A percentile compares a stretch with the other conserved stretches of the same genome.
These are phyloP conservation scores for Drosophila peninsularis DNA, from an alignment of 2,888 invertebrate genomes.

Conservation along the genomic window DNA sequence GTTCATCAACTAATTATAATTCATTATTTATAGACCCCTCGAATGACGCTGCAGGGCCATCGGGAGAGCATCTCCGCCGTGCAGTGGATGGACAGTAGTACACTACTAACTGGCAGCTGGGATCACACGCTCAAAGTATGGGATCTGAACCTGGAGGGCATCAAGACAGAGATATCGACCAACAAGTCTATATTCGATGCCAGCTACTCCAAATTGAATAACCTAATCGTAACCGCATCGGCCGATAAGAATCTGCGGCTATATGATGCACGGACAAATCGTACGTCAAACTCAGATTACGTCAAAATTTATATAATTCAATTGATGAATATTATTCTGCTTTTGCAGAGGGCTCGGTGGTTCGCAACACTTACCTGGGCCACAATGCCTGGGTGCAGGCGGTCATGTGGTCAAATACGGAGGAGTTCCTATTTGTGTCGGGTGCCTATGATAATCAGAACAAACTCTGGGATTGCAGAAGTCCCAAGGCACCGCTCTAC, in stretches of 20 bases:
- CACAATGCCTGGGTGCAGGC: constrained; percentile 97
- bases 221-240: constrained; percentile 92
- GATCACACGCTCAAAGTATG: constrained; percentile 97
- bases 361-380: constrained; percentile 92
- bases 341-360: constrained; percentile 91
- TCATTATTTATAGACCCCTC: constrained; percentile 87
- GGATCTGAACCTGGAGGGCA: constrained; percentile 94
- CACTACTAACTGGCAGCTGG: constrained; percentile 95
- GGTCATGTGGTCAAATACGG: constrained; percentile 93
- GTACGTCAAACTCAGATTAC: constrained; percentile 84
- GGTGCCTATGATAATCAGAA: constrained; percentile 95
- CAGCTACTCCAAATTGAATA: constrained; percentile 92
- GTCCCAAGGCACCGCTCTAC: constrained; percentile 95
- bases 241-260: constrained; percentile 95
- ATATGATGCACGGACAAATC: constrained; percentile 95
- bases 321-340: background rate
- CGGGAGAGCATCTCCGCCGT: constrained; percentile 94
- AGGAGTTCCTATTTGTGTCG: constrained; percentile 94
- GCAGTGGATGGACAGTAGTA: constrained; percentile 92
- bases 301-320: background rate
- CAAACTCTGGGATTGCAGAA: constrained; percentile 98
- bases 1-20: background rate
- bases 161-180: constrained; percentile 93
- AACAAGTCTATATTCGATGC: constrained; percentile 96
- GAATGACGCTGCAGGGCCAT: constrained; percentile 95